phyloP scores from a whole-genome alignment of 2,797 vertebrate species.

The Acanthurus tractus region DNA sequence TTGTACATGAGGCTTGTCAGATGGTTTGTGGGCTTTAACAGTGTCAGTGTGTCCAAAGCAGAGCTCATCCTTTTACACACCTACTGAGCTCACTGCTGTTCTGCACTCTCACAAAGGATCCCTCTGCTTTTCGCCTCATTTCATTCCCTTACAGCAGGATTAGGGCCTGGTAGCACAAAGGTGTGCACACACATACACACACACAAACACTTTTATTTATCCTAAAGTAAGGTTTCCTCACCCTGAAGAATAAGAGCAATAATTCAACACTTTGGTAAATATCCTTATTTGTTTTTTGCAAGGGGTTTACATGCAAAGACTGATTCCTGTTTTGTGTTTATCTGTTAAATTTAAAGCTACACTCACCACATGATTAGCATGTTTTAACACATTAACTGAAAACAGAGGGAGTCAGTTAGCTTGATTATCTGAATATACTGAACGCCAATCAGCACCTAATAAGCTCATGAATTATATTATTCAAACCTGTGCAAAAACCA shows the following conservation, averaged over 20 bases:
- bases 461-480: no score
- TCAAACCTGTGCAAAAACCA: no score
- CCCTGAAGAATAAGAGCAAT: neutral
- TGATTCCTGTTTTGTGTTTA: neutral
- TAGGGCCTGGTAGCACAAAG: constrained; percentile 57
- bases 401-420: no score
- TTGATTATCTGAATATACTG: no score
- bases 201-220: neutral
- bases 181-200: constrained; percentile 19
- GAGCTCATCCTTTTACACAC: constrained; percentile 71
- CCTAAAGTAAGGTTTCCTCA: constrained; percentile 5
- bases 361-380: no score
- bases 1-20: constrained; percentile 28
- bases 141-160: constrained; percentile 70
- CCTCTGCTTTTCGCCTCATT: constrained; percentile 65
- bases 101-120: constrained; percentile 55
- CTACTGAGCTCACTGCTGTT: constrained; percentile 64
- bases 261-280: constrained; percentile 5
- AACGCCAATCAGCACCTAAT: no score
- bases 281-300: neutral
- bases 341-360: neutral
- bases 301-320: neutral
- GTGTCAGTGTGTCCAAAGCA: constrained; percentile 56
- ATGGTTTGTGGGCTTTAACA: constrained; percentile 57
- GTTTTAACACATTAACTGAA: no score